Evolutionary conservation across 2,113 vertebrate genomes (phyloP).

Genomic region (Phylloscopus trochiloides): DNA sequence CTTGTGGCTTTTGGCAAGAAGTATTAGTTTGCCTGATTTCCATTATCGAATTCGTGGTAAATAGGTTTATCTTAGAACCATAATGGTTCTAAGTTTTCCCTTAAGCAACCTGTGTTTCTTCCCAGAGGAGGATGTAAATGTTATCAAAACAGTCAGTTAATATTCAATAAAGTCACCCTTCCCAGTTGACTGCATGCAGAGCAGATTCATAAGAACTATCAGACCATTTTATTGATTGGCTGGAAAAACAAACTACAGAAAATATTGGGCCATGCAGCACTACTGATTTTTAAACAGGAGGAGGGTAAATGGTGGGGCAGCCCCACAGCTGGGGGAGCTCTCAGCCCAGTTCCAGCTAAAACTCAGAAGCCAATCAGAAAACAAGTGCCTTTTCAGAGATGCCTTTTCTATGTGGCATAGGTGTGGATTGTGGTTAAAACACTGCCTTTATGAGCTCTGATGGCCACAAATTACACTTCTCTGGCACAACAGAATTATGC

Average conservation of each 20-base stretch:
- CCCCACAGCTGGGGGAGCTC: neutral
- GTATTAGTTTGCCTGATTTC: neutral
- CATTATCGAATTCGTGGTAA: neutral
- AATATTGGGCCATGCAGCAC: neutral
- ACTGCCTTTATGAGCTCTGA: neutral
- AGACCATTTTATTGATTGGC: neutral
- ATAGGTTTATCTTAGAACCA: neutral
- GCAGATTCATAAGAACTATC: neutral
- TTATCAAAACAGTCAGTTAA: neutral
- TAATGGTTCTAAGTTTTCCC: neutral
- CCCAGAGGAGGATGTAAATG: neutral
- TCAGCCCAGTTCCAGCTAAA: neutral
- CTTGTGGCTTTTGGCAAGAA: neutral
- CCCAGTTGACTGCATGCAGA: neutral
- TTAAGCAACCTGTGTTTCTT: neutral
- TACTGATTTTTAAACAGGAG: neutral
- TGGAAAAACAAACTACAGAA: neutral
- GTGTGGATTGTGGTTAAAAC: neutral
- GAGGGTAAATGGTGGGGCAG: neutral
- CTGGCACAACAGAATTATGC: neutral
- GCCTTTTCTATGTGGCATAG: fast-evolving
- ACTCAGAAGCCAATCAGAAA: neutral
- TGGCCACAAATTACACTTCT: neutral
- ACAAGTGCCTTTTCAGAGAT: neutral
- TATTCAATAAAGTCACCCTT: neutral